These are phyloP conservation scores for Tragelaphus strepsiceros DNA, from an alignment of 2,113 vertebrate species.

Conservation along the genomic window DNA sequence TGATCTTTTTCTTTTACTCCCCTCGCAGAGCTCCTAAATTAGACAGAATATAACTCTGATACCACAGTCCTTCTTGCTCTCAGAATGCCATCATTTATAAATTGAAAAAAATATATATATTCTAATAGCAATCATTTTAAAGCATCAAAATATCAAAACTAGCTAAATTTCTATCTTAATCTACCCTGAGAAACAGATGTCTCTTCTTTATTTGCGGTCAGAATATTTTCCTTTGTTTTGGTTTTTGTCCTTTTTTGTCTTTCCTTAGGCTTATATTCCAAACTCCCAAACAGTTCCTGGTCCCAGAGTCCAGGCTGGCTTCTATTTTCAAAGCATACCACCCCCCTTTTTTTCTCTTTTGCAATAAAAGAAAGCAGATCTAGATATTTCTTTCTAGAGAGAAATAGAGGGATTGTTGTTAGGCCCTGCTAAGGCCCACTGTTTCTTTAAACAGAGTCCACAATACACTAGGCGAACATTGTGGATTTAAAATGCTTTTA, in stretches of 20 bases:
- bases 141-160: conserved; percentile 2
- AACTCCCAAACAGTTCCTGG: conserved; percentile 51
- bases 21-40: conserved; percentile 29
- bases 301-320: conserved; percentile 36
- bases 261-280: background rate
- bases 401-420: conserved; percentile 57
- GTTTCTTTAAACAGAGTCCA: conserved; percentile 77
- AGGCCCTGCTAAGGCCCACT: conserved; percentile 76
- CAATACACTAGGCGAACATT: conserved; percentile 65
- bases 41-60: conserved; percentile 13
- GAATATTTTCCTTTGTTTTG: conserved; percentile 70
- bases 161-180: conserved; percentile 53
- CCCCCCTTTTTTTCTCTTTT: conserved; percentile 51
- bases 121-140: conserved; percentile 56
- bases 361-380: conserved; percentile 69
- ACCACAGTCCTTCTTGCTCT: conserved; percentile 40
- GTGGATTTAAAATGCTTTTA: conserved; percentile 81
- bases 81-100: conserved; percentile 43
- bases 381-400: conserved; percentile 55
- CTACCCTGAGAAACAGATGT: conserved; percentile 11
- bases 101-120: background rate
- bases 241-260: conserved; percentile 41
- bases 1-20: conserved; percentile 4
- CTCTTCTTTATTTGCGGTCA: conserved; percentile 47
- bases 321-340: conserved; percentile 48